Evolutionary conservation across 2,888 invertebrate genomes (phyloP).

Genomic region (Ischnus inquisitorius): DNA sequence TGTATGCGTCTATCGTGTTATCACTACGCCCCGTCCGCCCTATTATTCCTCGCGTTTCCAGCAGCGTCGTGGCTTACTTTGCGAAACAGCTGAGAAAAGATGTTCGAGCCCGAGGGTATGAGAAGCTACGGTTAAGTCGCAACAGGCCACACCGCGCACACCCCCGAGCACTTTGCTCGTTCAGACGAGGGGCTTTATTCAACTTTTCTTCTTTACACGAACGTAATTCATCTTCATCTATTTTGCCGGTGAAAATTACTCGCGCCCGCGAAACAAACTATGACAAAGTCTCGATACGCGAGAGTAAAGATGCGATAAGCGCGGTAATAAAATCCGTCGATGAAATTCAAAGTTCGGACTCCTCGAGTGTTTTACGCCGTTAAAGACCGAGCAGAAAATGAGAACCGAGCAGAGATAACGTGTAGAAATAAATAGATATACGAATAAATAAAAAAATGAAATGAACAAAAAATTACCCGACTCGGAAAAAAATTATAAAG

Average conservation of each 20-base stretch:
- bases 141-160: slow-evolving; percentile 26
- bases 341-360: neutral
- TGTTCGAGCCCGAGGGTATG: slow-evolving; percentile 2
- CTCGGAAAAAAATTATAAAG: no score
- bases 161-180: slow-evolving; percentile 40
- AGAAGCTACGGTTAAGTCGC: slow-evolving; percentile 45
- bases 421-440: no score
- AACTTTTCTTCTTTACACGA: slow-evolving; percentile 43
- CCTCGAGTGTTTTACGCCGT: neutral
- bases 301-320: neutral
- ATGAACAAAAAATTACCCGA: no score
- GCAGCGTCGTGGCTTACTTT: slow-evolving; percentile 28
- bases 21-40: slow-evolving; percentile 21
- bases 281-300: neutral
- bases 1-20: neutral
- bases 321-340: neutral
- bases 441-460: no score
- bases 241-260: slow-evolving; percentile 45
- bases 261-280: neutral
- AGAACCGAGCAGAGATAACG: no score
- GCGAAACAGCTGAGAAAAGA: slow-evolving; percentile 48
- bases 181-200: neutral
- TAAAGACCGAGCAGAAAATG: no score
- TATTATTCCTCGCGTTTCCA: slow-evolving; percentile 20
- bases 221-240: slow-evolving; percentile 24